Conservation (phyloP, 30 jellyfish, hydroid and myxozoan genomes). For the Nemopilema nomurai region DNA sequence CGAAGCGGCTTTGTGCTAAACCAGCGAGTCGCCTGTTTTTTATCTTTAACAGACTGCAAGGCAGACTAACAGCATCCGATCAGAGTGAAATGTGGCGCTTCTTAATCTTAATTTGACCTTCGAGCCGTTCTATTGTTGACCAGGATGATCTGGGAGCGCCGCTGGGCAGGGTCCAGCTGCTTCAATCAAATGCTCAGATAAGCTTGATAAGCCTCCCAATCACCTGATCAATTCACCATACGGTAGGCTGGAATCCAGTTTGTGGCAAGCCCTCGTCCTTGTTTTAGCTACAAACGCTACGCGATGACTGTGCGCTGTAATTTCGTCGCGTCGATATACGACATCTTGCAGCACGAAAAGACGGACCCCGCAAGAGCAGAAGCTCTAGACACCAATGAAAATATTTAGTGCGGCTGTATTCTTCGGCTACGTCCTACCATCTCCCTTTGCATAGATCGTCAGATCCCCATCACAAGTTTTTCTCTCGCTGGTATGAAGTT, state of each 20-base stretch:
- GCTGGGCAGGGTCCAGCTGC: slow-evolving; percentile 57
- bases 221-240: not conserved
- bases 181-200: slow-evolving; percentile 6
- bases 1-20: slow-evolving; percentile 36
- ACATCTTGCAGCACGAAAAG: not conserved
- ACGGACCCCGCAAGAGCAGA: too few relatives aligned
- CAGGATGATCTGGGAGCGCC: slow-evolving; percentile 43
- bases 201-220: slow-evolving; percentile 15
- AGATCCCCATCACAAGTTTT: too few relatives aligned
- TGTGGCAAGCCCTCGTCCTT: not conserved
- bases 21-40: slow-evolving; percentile 31
- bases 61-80: slow-evolving; percentile 38
- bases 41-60: not conserved
- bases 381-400: too few relatives aligned
- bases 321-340: not conserved
- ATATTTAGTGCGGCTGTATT: too few relatives aligned
- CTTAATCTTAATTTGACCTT: slow-evolving; percentile 33
- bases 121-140: slow-evolving; percentile 25
- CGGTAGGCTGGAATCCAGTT: not conserved
- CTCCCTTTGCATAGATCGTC: too few relatives aligned
- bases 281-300: not conserved
- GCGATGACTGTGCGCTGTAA: not conserved
- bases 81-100: slow-evolving; percentile 41
- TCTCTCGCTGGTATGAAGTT: too few relatives aligned
- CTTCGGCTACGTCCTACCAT: too few relatives aligned